Evolutionary conservation across 2,888 invertebrate genomes (phyloP), one percentile per base, ranked within the genome.

Genomic region (Alloplasta piceator): DNA sequence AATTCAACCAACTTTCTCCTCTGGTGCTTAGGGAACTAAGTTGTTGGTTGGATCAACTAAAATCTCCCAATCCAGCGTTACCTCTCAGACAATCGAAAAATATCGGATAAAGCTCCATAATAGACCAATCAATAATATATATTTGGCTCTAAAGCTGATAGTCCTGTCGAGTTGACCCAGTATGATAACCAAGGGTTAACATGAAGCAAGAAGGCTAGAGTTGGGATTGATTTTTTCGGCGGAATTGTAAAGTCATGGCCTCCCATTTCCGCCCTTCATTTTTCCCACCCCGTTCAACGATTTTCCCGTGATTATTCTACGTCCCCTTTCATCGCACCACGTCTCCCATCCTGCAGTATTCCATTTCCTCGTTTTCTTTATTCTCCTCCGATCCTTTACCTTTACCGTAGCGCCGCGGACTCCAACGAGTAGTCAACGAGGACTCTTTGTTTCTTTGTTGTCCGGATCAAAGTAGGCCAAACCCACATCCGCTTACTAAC

Each of bases 361-460:
- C n/a, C n/a, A 7, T 68, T 66, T 55, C 60, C 46, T 70, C 46
- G 41, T 46, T 61, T 66, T 56, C 52, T 48, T 74, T 36, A 60
- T 52, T 43, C 60, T 39, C 55, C 43, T 50, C 43, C 36, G 9
- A 43, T 58, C 61, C 67, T 71, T 56, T 71, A 63, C 70, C 71
- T 55, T 60, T 60, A 41, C 12, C 36, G 55, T 56, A 41, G 68
- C 58, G 56, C 63, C 48, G 38, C 61, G 71, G 73, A 63, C 66
- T 67, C 48, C 52, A 50, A 66, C 72, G 72, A 63, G 78, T 76
- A 75, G 67, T 50, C 73, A 63, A 71, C 70, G 60, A 77, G 71
- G 61, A n/a, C 26, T 26, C 26, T 26, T 26, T 26, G 26, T 72
- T 82, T 84, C 84, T 87, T 88, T 86, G 86, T 89, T 86, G 83